Evolutionary conservation across 1,140 invertebrate species (phyloP).

Genomic region (Caenorhabditis latens): DNA sequence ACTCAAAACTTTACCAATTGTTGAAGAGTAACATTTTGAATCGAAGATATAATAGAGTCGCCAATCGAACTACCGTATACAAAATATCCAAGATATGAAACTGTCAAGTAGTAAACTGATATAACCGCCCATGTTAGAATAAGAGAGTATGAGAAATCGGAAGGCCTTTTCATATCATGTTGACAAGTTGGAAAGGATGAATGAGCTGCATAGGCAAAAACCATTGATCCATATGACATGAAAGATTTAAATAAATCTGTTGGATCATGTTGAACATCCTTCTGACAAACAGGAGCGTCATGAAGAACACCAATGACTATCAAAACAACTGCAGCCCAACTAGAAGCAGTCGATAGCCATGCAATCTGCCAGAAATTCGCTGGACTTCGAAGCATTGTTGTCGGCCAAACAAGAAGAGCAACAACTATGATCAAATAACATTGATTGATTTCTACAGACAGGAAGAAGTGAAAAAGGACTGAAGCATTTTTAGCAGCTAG

Average conservation of each 20-base stretch:
- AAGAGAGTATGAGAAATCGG: neutral
- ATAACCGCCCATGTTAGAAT: neutral
- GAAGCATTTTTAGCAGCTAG: slow-evolving; percentile 6
- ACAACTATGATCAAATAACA: neutral
- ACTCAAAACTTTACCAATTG: neutral
- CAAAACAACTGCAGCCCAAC: slow-evolving; percentile 11
- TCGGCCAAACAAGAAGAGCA: neutral
- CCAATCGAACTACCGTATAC: slow-evolving; percentile 27
- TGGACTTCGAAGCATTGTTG: neutral
- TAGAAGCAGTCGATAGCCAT: neutral
- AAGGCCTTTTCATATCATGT: neutral
- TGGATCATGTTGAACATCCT: neutral
- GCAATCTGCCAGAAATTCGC: slow-evolving; percentile 2
- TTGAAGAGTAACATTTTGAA: slow-evolving; percentile 1
- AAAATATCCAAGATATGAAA: slow-evolving; percentile 4
- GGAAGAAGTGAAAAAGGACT: neutral
- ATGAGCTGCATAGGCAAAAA: slow-evolving; percentile 1
- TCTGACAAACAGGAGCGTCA: neutral
- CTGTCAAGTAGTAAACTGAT: slow-evolving; percentile 2
- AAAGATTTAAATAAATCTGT: neutral
- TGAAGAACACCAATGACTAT: slow-evolving; percentile 4
- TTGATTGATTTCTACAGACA: neutral
- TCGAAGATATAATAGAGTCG: neutral
- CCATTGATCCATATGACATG: slow-evolving; percentile 12
- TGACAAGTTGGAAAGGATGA: slow-evolving; percentile 12